Base-by-base conservation (phyloP, 2,113 vertebrate species). In the Phylloscopus whistleri region DNA sequence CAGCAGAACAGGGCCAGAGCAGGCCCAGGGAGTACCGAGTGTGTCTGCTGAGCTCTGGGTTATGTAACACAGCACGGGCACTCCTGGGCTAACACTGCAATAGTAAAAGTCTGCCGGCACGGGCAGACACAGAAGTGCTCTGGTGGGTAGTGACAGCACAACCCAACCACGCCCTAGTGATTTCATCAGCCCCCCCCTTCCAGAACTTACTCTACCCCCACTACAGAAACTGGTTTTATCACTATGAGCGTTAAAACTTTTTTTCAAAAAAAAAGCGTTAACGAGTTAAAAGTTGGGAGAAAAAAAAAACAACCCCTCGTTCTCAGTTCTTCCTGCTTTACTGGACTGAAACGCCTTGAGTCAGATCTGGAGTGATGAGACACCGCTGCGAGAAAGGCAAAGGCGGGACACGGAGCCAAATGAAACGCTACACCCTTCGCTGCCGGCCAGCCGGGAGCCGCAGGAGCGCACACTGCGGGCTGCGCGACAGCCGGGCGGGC, bases 161-260 rank as follows among this genome's bases (percentile, higher is more conserved):
- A 20, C 6, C 78, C 90, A 82, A 85, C 92, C 90, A 90, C 94
- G 28, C 95, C 96, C 96, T 79, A 6, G 67, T 17, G 66, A 82
- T 84, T 94, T 87, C 94, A 96, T 75, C 90, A 82, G 69, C 64
- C 91, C 90, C 89, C 89, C 89, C 48, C 75, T 96, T 91, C 93
- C 92, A 93, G 90, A 96, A 91, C 44, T 21, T 82, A 77, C 92
- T 43, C 84, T 55, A 11, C 17, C 69, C 84, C 62, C 48, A 26
- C 78, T 55, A 46, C 30, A 58, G 5, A 84, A 78, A 43, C 22
- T 16, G n/a, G 10, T 9, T 72, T 70, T 26, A 49, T 67, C 69
- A 7, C 46, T 11, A 21, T 1, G 11, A 28, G 9, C 4, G 1
- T 30, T 44, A 37, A 27, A 37, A 19, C 26, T 21, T 81, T 35